phyloP scores from a whole-genome alignment of 2,888 invertebrate species.

The Diabrotica balteata region DNA sequence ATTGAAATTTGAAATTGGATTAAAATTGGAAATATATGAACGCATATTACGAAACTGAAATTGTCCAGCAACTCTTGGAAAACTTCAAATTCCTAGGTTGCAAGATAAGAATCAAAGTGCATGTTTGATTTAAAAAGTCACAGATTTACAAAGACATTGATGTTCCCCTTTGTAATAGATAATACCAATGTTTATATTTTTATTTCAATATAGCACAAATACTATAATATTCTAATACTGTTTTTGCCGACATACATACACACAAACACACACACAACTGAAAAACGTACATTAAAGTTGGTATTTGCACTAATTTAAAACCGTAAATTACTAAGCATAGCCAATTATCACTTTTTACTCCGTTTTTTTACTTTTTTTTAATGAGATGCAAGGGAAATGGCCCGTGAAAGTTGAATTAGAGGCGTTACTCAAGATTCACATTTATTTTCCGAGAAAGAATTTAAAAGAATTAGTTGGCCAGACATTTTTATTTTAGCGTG shows the following conservation, averaged over 20 bases:
- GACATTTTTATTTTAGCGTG: slow-evolving; percentile 17
- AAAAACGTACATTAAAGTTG: background rate
- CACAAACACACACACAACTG: background rate
- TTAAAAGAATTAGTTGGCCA: slow-evolving; percentile 21
- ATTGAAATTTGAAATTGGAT: too few relatives aligned
- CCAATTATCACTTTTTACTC: slow-evolving; percentile 31
- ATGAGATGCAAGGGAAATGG: slow-evolving; percentile 24
- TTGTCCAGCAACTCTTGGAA: too few relatives aligned
- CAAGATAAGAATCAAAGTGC: too few relatives aligned
- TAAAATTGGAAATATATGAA: too few relatives aligned
- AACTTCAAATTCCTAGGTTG: too few relatives aligned
- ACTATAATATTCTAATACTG: background rate
- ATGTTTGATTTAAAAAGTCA: too few relatives aligned
- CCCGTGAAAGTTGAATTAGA: slow-evolving; percentile 26
- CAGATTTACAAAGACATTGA: too few relatives aligned
- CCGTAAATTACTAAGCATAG: slow-evolving; percentile 27
- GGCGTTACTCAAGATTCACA: slow-evolving; percentile 21
- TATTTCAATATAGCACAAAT: too few relatives aligned
- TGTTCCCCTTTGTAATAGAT: too few relatives aligned
- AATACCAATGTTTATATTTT: too few relatives aligned
- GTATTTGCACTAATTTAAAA: slow-evolving; percentile 24
- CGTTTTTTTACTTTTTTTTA: slow-evolving; percentile 24
- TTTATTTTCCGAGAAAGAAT: slow-evolving; percentile 21
- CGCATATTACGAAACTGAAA: too few relatives aligned
- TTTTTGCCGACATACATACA: background rate